Evolutionary conservation across 1,140 invertebrate species (phyloP), one percentile per base, ranked within the genome.

Genomic region (Vanessa atalanta): DNA sequence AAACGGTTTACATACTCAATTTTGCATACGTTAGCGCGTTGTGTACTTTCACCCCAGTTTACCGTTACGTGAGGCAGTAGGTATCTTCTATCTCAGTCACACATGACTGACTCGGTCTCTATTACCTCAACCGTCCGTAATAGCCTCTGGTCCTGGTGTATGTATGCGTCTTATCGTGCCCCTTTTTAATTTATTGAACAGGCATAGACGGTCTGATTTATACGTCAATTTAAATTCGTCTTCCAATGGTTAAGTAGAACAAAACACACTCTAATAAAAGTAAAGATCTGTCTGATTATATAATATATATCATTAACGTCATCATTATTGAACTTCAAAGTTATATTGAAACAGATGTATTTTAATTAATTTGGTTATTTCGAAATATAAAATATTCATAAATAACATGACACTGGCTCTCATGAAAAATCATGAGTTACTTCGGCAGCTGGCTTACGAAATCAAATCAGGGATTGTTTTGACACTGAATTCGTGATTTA

Each of bases 11-110:
- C 16, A 66, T 43, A 53, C 53, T 65, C 16, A 47, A 48, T 15
- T 57, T 13, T 14, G 20, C 64, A 50, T 72, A 66, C 80, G 84
- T 83, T 83, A 72, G 69, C 68, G 75, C 77, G 85, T 81, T 81
- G 80, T 84, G 86, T 90, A 91, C 88, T 90, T 91, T 91, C 89
- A 91, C 88, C 89, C 81, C 85, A 71, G 61, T 73, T 69, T 85
- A 87, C 89, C 85, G 89, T 91, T 91, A 90, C 76, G 76, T 82
- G 78, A 83, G 83, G 79, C 80, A 81, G 79, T 83, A 78, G 69
- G 55, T 76, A 75, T 84, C 73, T 73, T 79, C 73, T 69, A 67
- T 85, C 84, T 85, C 83, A 71, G 77, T 86, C 82, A 80, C 83
- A 77, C 81, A 65, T 78, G 65, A 77, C 66, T 81, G 79, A 70